Conservation (phyloP, 2,888 invertebrate species). For the Horisme vitalbata region DNA sequence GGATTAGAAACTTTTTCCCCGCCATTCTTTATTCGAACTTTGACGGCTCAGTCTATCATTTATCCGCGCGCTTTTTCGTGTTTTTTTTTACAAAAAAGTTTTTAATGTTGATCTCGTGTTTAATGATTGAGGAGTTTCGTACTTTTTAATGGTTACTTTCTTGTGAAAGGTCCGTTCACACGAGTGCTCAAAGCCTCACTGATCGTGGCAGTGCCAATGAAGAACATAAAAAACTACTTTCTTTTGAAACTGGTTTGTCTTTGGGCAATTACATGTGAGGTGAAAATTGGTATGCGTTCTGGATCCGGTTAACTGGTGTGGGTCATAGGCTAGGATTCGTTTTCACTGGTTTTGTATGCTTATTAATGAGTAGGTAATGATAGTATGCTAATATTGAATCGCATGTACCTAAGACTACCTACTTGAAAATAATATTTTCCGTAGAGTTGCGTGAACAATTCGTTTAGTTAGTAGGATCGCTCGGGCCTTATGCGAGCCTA, state of each 20-base stretch:
- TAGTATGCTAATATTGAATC: too few relatives aligned
- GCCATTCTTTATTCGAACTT: conserved; percentile 47
- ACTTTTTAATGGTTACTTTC: too few relatives aligned
- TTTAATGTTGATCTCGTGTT: conserved; percentile 28
- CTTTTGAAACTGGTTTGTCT: conserved; percentile 51
- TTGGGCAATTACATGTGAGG: conserved; percentile 20
- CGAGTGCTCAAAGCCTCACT: conserved; percentile 57
- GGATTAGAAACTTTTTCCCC: conserved; percentile 41
- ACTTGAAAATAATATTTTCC: too few relatives aligned
- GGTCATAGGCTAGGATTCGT: neutral
- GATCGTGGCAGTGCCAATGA: conserved; percentile 41
- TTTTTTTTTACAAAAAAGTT: conserved; percentile 1
- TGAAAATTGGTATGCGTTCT: conserved; percentile 22
- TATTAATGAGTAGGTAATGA: too few relatives aligned
- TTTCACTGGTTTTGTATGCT: neutral
- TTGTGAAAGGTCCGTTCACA: conserved; percentile 19
- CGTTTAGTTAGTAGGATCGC: too few relatives aligned
- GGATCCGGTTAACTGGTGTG: conserved; percentile 14
- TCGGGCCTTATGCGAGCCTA: too few relatives aligned
- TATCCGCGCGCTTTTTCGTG: neutral
- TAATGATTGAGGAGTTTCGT: too few relatives aligned
- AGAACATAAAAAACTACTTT: conserved; percentile 52
- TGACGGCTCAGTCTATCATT: conserved; percentile 1
- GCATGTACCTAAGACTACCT: too few relatives aligned
- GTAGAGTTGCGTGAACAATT: too few relatives aligned